Conservation (phyloP, 2,797 vertebrate genomes). For the Pelochelys cantorii region DNA sequence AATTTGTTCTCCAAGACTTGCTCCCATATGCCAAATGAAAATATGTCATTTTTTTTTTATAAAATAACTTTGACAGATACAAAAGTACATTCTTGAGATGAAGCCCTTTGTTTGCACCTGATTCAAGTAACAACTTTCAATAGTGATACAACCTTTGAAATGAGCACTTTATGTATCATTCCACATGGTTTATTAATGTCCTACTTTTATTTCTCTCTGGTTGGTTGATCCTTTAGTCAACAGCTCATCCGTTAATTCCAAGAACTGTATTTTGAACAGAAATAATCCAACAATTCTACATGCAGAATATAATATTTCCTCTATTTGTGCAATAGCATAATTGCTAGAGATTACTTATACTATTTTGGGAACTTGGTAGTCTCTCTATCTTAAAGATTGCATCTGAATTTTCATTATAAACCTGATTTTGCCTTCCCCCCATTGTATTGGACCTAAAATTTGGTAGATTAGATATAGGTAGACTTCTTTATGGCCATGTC, state of each 20-base stretch:
- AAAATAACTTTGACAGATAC: constrained; percentile 56
- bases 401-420: background rate
- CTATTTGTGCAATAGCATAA: background rate
- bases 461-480: background rate
- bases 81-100: constrained; percentile 30
- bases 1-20: constrained; percentile 70
- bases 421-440: too few relatives aligned
- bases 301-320: constrained; percentile 3
- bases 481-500: background rate
- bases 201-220: background rate
- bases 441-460: background rate
- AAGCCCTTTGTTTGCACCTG: constrained; percentile 65
- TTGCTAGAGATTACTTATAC: background rate
- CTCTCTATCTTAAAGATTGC: background rate
- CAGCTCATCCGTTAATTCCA: background rate
- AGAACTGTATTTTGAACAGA: background rate
- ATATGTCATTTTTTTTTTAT: constrained; percentile 68
- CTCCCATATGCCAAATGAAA: constrained; percentile 75
- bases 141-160: constrained; percentile 13
- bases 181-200: constrained; percentile 27
- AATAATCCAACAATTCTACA: background rate
- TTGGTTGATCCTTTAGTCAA: background rate
- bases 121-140: rapidly evolving
- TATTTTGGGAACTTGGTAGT: background rate
- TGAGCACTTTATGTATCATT: background rate